Conservation (phyloP, 2,113 vertebrate genomes). For the Eptatretus burgeri region DNA sequence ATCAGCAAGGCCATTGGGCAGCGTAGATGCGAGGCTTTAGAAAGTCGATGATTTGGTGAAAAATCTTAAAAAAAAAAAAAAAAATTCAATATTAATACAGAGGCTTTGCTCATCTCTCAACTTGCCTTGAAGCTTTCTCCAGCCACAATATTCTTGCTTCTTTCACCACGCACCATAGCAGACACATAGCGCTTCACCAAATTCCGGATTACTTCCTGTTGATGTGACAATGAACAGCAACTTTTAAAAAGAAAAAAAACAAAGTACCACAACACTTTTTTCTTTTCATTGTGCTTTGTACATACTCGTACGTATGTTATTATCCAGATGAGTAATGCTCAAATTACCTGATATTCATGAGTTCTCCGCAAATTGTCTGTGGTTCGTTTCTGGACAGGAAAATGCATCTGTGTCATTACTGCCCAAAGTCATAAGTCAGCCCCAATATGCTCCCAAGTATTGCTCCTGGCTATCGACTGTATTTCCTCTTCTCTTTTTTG, state of each 20-base stretch:
- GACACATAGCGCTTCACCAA: slow-evolving; percentile 79
- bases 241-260: slow-evolving; percentile 1
- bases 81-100: neutral
- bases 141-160: slow-evolving; percentile 18
- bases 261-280: neutral
- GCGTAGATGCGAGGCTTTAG: too few species aligned
- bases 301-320: too few species aligned
- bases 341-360: slow-evolving; percentile 5
- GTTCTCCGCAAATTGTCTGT: slow-evolving; percentile 3
- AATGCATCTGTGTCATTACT: too few species aligned
- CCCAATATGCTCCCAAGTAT: too few species aligned
- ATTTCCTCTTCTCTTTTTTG: too few species aligned
- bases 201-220: slow-evolving; percentile 69
- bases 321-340: too few species aligned
- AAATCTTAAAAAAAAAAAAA: neutral
- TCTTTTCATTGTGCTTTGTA: too few species aligned
- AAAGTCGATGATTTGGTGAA: too few species aligned
- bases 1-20: too few species aligned
- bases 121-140: slow-evolving; percentile 26
- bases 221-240: slow-evolving; percentile 8
- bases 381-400: neutral
- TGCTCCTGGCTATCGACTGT: too few species aligned
- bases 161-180: slow-evolving; percentile 81
- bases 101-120: too few species aligned
- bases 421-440: too few species aligned